Conservation (phyloP, 2,113 vertebrate genomes). For the Saiga tatarica region DNA sequence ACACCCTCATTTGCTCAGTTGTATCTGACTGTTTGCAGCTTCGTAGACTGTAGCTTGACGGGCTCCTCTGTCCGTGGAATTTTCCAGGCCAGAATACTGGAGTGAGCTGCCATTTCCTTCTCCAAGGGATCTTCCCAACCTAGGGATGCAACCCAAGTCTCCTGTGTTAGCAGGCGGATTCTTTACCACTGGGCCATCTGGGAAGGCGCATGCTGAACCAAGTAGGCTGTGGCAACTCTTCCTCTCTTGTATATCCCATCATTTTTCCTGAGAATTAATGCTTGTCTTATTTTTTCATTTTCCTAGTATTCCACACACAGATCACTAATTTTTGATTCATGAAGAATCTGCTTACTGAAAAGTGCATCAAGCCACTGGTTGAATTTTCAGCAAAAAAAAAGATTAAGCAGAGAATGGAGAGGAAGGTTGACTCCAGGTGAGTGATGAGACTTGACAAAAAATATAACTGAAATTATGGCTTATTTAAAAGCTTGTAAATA, state of each 20-base stretch:
- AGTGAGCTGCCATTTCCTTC: not conserved
- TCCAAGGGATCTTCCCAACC: not conserved
- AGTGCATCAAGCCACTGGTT: not conserved
- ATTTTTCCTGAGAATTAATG: not conserved
- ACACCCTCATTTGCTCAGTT: not conserved
- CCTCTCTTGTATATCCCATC: not conserved
- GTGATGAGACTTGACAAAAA: not conserved
- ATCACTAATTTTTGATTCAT: not conserved
- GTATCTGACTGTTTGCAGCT: not conserved
- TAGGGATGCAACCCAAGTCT: not conserved
- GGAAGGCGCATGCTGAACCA: not conserved
- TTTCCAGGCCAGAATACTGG: not conserved
- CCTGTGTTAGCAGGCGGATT: not conserved
- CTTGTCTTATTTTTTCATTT: not conserved
- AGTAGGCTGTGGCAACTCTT: not conserved
- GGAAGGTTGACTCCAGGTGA: conserved; percentile 50
- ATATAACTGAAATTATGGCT: not conserved
- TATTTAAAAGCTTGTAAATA: not conserved
- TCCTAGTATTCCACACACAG: not conserved
- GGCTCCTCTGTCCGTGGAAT: not conserved
- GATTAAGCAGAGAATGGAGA: conserved; percentile 59
- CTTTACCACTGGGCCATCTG: not conserved
- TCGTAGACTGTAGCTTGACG: not conserved
- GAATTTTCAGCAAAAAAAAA: conserved; percentile 5
- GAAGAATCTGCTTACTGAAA: conserved; percentile 7